A percentile compares a stretch with the other conserved stretches of the same genome.
These are phyloP conservation scores for Collichthys lucidus DNA, from an alignment of 2,113 vertebrate species.

Conservation along the genomic window DNA sequence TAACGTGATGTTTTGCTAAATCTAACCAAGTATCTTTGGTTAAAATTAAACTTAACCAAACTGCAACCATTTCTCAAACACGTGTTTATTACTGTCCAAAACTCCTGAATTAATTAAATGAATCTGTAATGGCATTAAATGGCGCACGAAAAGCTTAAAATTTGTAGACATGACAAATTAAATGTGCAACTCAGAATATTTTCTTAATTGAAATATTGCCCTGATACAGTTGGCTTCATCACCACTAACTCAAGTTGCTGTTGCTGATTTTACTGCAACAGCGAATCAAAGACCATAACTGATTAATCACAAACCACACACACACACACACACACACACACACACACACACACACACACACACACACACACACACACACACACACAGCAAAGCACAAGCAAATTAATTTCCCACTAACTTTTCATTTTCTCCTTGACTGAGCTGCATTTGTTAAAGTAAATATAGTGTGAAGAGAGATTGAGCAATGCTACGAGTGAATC, in stretches of 20 bases:
- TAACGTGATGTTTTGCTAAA: too few relatives aligned
- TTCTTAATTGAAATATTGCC: not conserved
- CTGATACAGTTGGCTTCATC: not conserved
- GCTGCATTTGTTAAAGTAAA: slow-evolving; percentile 49
- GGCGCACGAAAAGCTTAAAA: too few relatives aligned
- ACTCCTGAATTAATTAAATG: too few relatives aligned
- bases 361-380: not conserved
- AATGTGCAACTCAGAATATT: not conserved
- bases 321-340: not conserved
- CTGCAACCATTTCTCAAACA: too few relatives aligned
- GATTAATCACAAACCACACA: slow-evolving; percentile 13
- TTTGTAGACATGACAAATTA: too few relatives aligned
- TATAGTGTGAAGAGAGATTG: slow-evolving; percentile 36
- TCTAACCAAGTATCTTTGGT: too few relatives aligned
- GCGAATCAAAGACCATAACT: slow-evolving; percentile 32
- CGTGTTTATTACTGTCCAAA: too few relatives aligned
- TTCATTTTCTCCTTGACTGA: slow-evolving; percentile 62
- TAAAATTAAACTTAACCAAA: too few relatives aligned
- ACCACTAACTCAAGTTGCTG: not conserved
- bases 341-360: not conserved
- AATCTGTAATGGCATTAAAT: too few relatives aligned
- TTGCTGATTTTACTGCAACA: not conserved
- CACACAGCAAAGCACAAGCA: slow-evolving; percentile 2
- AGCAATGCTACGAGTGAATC: slow-evolving; percentile 42
- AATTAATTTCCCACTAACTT: slow-evolving; percentile 58